Base-by-base conservation (phyloP, 2,888 invertebrate species). In the Drosophila formosana region DNA sequence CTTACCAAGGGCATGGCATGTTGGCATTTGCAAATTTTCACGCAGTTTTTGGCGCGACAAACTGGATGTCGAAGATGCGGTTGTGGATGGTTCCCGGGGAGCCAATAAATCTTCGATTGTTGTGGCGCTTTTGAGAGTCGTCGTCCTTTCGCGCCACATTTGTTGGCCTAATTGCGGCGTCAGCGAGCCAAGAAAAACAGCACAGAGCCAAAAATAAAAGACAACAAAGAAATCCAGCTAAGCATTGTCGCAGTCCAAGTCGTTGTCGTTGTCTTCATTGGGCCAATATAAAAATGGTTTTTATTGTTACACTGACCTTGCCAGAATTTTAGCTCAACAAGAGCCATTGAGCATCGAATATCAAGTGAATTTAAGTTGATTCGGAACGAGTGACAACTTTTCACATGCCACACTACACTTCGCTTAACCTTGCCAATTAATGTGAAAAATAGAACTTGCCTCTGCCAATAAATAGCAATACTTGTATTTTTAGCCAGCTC, bases 371-470 rank as follows among this genome's bases (percentile, higher is more conserved):
- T 75, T 45, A 60, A 71, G 68, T 70, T 56, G 64, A 68, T 65
- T 62, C 51, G 58, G 11, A 53, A 26, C 53, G 41, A 75, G 41
- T 58, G 66, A 66, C 80, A 66, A 80, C 66, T 75, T 75, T 81
- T 78, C 78, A 72, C 65, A 79, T 71, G 65, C 57, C 62, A 49
- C 49, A 67, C 79, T 60, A 49, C 49, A 67, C 79, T 60, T 52
- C 81, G 66, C 69, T 77, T 88, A 86, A 80, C 82, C 88, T 74
- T 83, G 82, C 84, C 87, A 83, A 88, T 84, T 88, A 84, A 87
- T 75, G 78, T 88, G 89, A 86, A 72, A 88, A 73, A 81, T 73
- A 73, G 81, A 67, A 63, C 57, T 57, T 43, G 56, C 30, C 62
- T 60, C 26, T 52, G 56, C 58, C 87, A 86, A 83, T 86, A 88